phyloP scores from a whole-genome alignment of 2,888 invertebrate species.

The Cyclophora punctaria region DNA sequence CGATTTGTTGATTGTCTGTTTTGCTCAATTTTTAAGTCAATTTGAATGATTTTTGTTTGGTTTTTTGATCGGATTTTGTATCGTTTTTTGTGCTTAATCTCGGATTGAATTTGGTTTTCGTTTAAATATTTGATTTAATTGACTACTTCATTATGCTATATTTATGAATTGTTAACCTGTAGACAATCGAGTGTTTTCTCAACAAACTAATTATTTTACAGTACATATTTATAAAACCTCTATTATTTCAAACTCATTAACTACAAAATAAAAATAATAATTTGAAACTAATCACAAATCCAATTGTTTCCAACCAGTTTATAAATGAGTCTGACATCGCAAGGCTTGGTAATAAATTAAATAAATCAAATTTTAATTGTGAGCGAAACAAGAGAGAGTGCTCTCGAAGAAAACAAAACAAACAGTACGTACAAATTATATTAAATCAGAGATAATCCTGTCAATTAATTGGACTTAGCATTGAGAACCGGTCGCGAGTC shows the following conservation, averaged over 20 bases:
- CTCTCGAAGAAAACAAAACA: slow-evolving; percentile 55
- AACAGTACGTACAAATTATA: slow-evolving; percentile 69
- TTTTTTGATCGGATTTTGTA: slow-evolving; percentile 2
- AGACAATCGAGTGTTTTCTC: no score
- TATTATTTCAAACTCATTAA: no score
- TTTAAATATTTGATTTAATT: no score
- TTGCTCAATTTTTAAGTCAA: background rate
- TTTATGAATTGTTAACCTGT: no score
- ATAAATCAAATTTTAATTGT: slow-evolving; percentile 36
- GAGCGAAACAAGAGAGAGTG: slow-evolving; percentile 39
- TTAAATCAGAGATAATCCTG: slow-evolving; percentile 74
- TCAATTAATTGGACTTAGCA: slow-evolving; percentile 74
- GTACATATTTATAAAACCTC: no score
- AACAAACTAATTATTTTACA: no score
- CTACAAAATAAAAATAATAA: no score
- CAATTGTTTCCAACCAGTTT: no score
- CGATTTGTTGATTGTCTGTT: slow-evolving; percentile 61
- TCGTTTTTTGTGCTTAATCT: no score
- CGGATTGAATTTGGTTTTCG: no score
- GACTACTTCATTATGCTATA: no score
- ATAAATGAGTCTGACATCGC: background rate
- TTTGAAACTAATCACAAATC: no score
- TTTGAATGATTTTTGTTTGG: slow-evolving; percentile 4
- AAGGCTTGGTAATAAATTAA: slow-evolving; percentile 12
- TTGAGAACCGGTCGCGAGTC: slow-evolving; percentile 57